Percentiles rank a stretch among this genome's conserved stretches.
Conservation (phyloP, 1,140 invertebrate species). For the Augochlora pura region DNA sequence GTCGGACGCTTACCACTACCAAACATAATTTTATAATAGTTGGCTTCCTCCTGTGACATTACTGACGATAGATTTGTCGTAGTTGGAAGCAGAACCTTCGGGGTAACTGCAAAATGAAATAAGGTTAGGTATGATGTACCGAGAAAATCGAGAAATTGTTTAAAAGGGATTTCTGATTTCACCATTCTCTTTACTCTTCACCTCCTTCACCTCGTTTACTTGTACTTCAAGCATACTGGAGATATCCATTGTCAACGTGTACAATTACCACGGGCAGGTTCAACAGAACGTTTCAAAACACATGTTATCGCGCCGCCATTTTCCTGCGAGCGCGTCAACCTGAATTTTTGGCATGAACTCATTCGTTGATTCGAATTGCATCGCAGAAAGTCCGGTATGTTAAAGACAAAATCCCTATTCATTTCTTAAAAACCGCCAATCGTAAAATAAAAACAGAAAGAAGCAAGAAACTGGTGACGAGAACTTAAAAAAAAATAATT, state of each 20-base stretch:
- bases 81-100: constrained; percentile 43
- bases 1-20: constrained; percentile 64
- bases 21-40: constrained; percentile 72
- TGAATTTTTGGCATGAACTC: constrained; percentile 12
- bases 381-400: background rate
- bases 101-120: constrained; percentile 64
- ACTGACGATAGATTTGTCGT: constrained; percentile 33
- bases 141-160: background rate
- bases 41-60: constrained; percentile 66
- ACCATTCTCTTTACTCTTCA: constrained; percentile 72
- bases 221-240: constrained; percentile 77
- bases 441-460: background rate
- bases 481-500: background rate
- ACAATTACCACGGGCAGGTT: background rate
- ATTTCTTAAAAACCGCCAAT: background rate
- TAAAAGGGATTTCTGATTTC: background rate
- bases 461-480: background rate
- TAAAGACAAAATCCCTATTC: background rate
- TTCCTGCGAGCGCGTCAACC: constrained; percentile 50
- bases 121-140: constrained; percentile 39
- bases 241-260: constrained; percentile 72
- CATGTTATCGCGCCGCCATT: constrained; percentile 65
- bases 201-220: constrained; percentile 70
- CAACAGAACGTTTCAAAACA: constrained; percentile 65
- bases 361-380: background rate